These are phyloP conservation scores for Apodemus speciosus DNA, from an alignment of 2,113 vertebrate genomes.

Conservation along the genomic window DNA sequence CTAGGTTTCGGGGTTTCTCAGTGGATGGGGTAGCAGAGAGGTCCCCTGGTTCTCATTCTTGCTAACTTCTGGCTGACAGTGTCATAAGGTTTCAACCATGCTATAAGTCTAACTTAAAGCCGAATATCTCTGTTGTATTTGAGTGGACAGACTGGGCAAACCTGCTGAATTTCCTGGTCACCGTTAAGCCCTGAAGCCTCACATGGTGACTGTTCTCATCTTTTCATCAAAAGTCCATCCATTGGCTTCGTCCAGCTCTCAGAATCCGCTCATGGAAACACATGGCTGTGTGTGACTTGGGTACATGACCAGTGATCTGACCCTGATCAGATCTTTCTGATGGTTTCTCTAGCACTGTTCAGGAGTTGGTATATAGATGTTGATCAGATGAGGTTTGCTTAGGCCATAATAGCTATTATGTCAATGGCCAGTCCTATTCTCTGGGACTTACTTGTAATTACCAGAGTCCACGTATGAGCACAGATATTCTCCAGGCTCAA, in stretches of 20 bases:
- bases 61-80: background rate
- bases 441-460: background rate
- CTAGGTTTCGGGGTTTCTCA: background rate
- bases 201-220: background rate
- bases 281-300: background rate
- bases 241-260: background rate
- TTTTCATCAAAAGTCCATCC: background rate
- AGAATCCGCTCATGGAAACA: background rate
- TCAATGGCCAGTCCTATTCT: no score
- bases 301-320: no score
- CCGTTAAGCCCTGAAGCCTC: accelerated
- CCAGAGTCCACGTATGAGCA: background rate
- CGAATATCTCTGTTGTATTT: background rate
- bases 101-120: no score
- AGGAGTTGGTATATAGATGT: no score
- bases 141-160: background rate
- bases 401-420: background rate
- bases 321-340: background rate
- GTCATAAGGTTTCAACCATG: background rate
- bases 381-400: background rate
- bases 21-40: background rate
- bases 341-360: background rate
- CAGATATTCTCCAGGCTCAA: background rate
- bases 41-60: background rate
- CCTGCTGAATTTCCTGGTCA: background rate